Base-by-base conservation (phyloP, 1,140 invertebrate species). In the Meloidogyne hapla region DNA sequence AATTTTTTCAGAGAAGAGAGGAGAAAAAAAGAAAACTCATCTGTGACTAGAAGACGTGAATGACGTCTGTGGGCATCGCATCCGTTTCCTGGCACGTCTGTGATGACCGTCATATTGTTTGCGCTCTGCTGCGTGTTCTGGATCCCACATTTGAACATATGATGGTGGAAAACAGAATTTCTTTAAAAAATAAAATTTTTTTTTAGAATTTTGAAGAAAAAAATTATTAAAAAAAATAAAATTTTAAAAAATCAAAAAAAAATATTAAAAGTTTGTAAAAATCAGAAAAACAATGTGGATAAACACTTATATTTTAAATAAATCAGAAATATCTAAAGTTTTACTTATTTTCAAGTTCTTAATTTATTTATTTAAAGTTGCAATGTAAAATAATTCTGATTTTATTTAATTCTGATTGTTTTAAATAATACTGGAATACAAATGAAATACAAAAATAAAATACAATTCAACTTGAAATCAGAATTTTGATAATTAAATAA, bases 81-180 rank as follows among this genome's bases (percentile, higher is more conserved):
- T 42, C 42, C 71, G 23, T 40, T 73, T 73, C 56, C 23, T 56
- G 15, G 25, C 71, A 63, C 71, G 71, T 23, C 56, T 42, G n/a
- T n/a, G 48, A n/a, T 73, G 71, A 61, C 28, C 61, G 21, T 73
- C 71, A n/a, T 64, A 73, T 18, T 64, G 18, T 18, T 28, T 73
- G 10, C 56, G 56, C 42, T 73, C 40, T 73, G 33, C 56, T 28
- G 56, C 26, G 38, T 61, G 40, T 64, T 42, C 28, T 40, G 21
- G 28, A 21, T 73, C 71, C 71, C 56, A 63, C 71, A 73, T 73
- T 63, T 63, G 56, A 38, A 73, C 56, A 45, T 73, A 73, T 33
- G 71, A 40, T 26, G 33, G 71, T 26, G 71, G 71, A 65, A 45
- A 63, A 40, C 71, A 73, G 48, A 63, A 73, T 64, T 73, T 63